Evolutionary conservation across 1,140 invertebrate genomes (phyloP).

Genomic region (Halictus rubicundus): DNA sequence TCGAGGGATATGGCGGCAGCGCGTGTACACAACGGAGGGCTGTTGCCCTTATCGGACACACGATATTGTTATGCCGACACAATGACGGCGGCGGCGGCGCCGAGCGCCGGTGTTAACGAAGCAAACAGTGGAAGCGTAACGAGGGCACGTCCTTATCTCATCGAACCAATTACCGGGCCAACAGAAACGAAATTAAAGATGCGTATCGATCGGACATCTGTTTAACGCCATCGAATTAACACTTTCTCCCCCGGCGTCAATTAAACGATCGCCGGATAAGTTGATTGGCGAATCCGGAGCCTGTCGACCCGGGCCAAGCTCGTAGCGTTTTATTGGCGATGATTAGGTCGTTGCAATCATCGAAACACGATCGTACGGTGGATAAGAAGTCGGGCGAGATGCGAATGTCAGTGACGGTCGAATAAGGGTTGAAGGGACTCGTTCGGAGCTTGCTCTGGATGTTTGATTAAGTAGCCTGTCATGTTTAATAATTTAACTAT

Average conservation of each 20-base stretch:
- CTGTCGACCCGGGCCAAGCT: not conserved
- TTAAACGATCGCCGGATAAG: constrained; percentile 76
- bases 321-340: not conserved
- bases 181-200: constrained; percentile 75
- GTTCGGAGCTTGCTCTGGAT: not conserved
- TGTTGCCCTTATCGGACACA: constrained; percentile 20
- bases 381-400: not conserved
- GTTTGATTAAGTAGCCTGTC: not conserved
- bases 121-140: constrained; percentile 52
- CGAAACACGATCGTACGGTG: not conserved
- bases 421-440: not conserved
- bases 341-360: constrained; percentile 5
- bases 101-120: constrained; percentile 50
- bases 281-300: constrained; percentile 19
- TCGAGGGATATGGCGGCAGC: not conserved
- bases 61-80: constrained; percentile 36
- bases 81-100: constrained; percentile 26
- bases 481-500: not conserved
- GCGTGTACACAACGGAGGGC: not conserved
- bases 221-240: constrained; percentile 75
- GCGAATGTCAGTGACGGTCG: not conserved
- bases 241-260: constrained; percentile 67
- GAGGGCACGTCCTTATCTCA: constrained; percentile 63
- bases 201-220: constrained; percentile 71
- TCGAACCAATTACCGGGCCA: constrained; percentile 71